A percentile compares a stretch with the other conserved stretches of the same genome.
phyloP scores from a whole-genome alignment of 2,888 invertebrate genomes.

The Pterostichus madidus region DNA sequence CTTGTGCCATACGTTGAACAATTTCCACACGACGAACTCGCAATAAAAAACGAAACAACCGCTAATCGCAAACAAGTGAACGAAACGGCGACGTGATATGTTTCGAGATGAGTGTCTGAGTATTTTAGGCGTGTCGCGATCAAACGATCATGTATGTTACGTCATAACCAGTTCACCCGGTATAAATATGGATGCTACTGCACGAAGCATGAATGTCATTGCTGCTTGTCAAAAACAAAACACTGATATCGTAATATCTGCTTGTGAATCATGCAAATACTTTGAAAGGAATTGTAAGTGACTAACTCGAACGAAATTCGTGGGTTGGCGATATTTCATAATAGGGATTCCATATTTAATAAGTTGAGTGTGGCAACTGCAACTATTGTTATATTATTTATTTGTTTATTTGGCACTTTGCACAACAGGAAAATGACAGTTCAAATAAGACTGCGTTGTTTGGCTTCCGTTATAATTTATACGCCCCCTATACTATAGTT shows the following conservation, averaged over 20 bases:
- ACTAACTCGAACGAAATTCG: slow-evolving; percentile 7
- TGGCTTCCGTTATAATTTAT: too few relatives aligned
- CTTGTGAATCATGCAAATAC: neutral
- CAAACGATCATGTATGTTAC: neutral
- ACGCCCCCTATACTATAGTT: too few relatives aligned
- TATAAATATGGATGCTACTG: slow-evolving; percentile 41
- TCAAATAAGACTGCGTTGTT: too few relatives aligned
- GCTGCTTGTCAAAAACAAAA: slow-evolving; percentile 32
- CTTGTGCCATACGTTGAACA: slow-evolving; percentile 34
- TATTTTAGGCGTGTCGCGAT: slow-evolving; percentile 40
- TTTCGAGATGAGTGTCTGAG: slow-evolving; percentile 11
- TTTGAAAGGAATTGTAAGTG: slow-evolving; percentile 14
- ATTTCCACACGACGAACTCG: neutral
- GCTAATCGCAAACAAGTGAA: slow-evolving; percentile 51
- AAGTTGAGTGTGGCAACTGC: too few relatives aligned
- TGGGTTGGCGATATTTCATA: neutral
- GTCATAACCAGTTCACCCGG: slow-evolving; percentile 34
- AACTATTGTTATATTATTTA: too few relatives aligned
- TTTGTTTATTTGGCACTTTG: too few relatives aligned
- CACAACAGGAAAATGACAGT: too few relatives aligned
- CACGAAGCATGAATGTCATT: slow-evolving; percentile 33
- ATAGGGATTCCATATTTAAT: too few relatives aligned
- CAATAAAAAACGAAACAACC: slow-evolving; percentile 39
- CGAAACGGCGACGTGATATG: slow-evolving; percentile 38
- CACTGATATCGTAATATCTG: neutral